Evolutionary conservation across 2,113 vertebrate genomes (phyloP), one percentile per base, ranked within the genome.

Genomic region (Chrysemys picta): DNA sequence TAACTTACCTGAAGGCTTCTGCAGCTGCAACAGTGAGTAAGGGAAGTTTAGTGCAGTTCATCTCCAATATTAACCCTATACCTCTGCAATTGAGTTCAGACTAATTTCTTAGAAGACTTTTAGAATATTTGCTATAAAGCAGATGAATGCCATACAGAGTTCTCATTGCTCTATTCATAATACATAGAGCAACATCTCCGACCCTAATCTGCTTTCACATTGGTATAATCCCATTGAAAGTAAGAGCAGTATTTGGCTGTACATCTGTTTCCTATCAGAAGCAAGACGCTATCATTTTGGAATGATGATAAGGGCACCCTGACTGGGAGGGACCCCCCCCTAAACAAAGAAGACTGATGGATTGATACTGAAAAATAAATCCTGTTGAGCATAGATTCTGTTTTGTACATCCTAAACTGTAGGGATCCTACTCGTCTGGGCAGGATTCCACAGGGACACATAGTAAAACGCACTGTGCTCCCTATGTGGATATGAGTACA

Each of bases 401-500:
- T 49, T 27, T 21, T 91, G 38, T 21, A n/a, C 82, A n/a, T 25
- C 47, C 0, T 0, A 0, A 3, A 12, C 53, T 27, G 21, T 84
- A 0, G 1, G 11, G 91, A 27, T 52, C 59, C 0, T 0, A 42
- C 24, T 87, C 49, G 69, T 87, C 90, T 72, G 62, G 76, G 35
- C 72, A 42, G 2, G 5, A 1, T 89, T 95, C 90, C 54, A 65
- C 14, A 0, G 13, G 87, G 89, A 95, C 16, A 5, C 0, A 2
- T 29, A 79, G 75, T 50, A 54, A 1, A 13, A 57, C 54, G 75
- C 38, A 49, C 86, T 94, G 94, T 91, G 49, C 85, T 91, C 52
- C 84, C 42, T 96, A 35, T 85, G 93, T 88, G 62, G 94, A 85
- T 85, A 79, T 57, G 38, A 95, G 93, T 85, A 53, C 90, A 89